Evolutionary conservation across 2,888 invertebrate genomes (phyloP).

Genomic region (Sesia apiformis): DNA sequence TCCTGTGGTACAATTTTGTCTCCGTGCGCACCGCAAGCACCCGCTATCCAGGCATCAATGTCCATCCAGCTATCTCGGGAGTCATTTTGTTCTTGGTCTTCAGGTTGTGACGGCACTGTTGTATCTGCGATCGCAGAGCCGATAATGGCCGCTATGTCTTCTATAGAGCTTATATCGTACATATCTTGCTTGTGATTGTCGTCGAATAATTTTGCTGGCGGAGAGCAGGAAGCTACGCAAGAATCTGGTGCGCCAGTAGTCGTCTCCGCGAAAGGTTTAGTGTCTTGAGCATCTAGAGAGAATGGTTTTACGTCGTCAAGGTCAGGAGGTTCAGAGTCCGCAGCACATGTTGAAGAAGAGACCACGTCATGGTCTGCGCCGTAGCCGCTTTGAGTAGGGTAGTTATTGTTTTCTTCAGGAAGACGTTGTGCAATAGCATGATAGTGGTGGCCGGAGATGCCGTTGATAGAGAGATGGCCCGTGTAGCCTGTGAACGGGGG

Average conservation of each 20-base stretch:
- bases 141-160: conserved; percentile 89
- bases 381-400: conserved; percentile 76
- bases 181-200: conserved; percentile 73
- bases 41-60: conserved; percentile 90
- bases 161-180: conserved; percentile 84
- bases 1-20: conserved; percentile 80
- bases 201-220: conserved; percentile 66
- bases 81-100: conserved; percentile 80
- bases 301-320: conserved; percentile 77
- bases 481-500: conserved; percentile 92
- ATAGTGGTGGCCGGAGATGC: conserved; percentile 90
- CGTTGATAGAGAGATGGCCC: conserved; percentile 89
- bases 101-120: conserved; percentile 84
- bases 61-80: conserved; percentile 92
- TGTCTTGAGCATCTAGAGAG: conserved; percentile 67
- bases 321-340: conserved; percentile 76
- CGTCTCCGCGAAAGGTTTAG: conserved; percentile 65
- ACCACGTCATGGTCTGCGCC: conserved; percentile 81
- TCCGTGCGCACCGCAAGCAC: conserved; percentile 82
- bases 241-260: conserved; percentile 75
- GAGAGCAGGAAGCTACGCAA: conserved; percentile 69
- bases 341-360: conserved; percentile 82
- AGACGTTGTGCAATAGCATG: conserved; percentile 87
- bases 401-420: conserved; percentile 84
- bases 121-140: conserved; percentile 93